Evolutionary conservation across 2,888 invertebrate species (phyloP).

Genomic region (Drepanosiphum platanoidis): DNA sequence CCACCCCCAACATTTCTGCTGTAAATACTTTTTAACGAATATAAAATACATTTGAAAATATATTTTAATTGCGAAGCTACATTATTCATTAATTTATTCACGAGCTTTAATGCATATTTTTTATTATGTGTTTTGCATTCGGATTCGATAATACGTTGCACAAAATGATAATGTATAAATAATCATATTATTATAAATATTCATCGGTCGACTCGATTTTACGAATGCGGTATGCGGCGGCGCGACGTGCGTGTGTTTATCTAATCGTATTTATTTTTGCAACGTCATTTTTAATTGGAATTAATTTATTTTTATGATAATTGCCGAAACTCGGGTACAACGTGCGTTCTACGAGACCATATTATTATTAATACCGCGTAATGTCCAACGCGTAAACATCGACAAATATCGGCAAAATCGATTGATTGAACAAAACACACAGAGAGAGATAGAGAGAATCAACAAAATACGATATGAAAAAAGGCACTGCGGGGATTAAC

Average conservation of each 20-base stretch:
- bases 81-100: slow-evolving; percentile 3
- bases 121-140: not conserved
- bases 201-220: not conserved
- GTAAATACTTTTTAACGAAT: not conserved
- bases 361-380: not conserved
- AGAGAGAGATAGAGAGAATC: too few relatives aligned
- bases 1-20: too few relatives aligned
- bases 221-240: not conserved
- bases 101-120: not conserved
- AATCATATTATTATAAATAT: not conserved
- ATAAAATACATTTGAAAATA: not conserved
- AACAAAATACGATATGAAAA: too few relatives aligned
- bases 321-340: not conserved
- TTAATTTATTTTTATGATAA: not conserved
- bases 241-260: not conserved
- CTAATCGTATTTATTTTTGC: not conserved
- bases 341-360: not conserved
- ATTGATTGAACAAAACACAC: not conserved
- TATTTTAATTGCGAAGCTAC: not conserved
- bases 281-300: not conserved
- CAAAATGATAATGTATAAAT: not conserved
- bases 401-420: not conserved
- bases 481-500: too few relatives aligned
- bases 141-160: not conserved
- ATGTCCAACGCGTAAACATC: not conserved